Evolutionary conservation across 2,797 vertebrate species (phyloP).

Genomic region (Vespertilio murinus): DNA sequence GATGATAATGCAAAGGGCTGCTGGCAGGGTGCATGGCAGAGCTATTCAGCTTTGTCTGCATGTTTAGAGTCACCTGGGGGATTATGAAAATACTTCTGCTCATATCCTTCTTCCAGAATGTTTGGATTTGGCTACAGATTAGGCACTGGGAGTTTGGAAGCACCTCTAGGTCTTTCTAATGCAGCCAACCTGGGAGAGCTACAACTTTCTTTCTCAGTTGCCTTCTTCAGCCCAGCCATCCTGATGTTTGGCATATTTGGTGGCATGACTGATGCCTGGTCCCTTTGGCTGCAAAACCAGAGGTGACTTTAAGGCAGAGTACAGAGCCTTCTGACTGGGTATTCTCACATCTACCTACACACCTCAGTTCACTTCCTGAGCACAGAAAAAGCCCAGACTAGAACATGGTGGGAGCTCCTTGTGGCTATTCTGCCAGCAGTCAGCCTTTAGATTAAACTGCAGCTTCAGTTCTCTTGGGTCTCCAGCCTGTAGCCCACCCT

Average conservation of each 20-base stretch:
- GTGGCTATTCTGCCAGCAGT: neutral
- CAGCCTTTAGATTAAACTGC: neutral
- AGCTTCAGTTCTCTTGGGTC: neutral
- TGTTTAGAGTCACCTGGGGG: neutral
- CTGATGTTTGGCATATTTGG: fast-evolving
- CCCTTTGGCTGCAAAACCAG: neutral
- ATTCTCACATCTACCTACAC: neutral
- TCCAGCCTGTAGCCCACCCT: neutral
- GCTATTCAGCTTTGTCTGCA: neutral
- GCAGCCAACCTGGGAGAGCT: neutral
- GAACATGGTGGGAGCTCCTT: fast-evolving
- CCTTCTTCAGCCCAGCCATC: neutral
- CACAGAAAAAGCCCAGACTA: neutral
- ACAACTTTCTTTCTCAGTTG: neutral
- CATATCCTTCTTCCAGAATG: neutral
- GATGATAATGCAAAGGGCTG: neutral
- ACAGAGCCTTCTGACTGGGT: neutral
- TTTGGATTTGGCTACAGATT: neutral
- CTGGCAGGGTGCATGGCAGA: neutral
- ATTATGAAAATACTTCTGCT: neutral
- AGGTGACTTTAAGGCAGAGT: neutral
- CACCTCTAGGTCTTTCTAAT: neutral
- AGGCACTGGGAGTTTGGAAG: neutral
- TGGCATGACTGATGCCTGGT: neutral
- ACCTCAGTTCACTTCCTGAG: neutral